Evolutionary conservation across 2,797 vertebrate genomes (phyloP).

Genomic region (Yasuhikotakia modesta): DNA sequence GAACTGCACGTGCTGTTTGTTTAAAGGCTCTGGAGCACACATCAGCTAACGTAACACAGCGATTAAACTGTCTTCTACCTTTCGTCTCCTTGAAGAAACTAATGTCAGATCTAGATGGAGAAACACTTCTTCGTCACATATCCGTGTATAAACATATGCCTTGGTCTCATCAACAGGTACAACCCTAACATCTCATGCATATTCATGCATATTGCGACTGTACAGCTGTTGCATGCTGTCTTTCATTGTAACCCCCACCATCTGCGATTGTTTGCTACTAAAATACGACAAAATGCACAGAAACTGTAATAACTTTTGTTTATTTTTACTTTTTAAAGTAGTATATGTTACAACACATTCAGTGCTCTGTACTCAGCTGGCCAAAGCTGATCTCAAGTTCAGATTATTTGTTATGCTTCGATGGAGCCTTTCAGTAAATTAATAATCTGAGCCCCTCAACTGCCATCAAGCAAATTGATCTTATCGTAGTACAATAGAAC

Average conservation of each 20-base stretch:
- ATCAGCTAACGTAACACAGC: constrained; percentile 66
- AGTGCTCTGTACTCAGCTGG: constrained; percentile 31
- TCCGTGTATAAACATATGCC: constrained; percentile 69
- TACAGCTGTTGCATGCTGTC: not conserved
- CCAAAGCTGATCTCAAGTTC: constrained; percentile 62
- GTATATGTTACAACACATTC: constrained; percentile 18
- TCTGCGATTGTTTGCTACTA: not conserved
- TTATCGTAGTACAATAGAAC: constrained; percentile 76
- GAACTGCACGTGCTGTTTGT: constrained; percentile 40
- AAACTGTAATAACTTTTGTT: not conserved
- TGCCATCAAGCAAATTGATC: constrained; percentile 82
- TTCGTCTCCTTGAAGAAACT: constrained; percentile 82
- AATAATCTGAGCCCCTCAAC: constrained; percentile 72
- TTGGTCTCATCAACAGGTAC: constrained; percentile 89
- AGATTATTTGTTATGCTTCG: constrained; percentile 74
- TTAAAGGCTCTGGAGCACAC: constrained; percentile 66
- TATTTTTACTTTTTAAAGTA: too few species aligned
- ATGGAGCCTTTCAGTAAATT: constrained; percentile 76
- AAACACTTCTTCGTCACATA: constrained; percentile 71
- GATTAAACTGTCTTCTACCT: constrained; percentile 79
- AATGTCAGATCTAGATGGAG: constrained; percentile 64
- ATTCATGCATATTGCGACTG: not conserved
- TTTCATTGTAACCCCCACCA: constrained; percentile 4
- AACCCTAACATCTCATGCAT: not conserved
- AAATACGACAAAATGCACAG: not conserved